A percentile compares a stretch with the other conserved stretches of the same genome.
Conservation (phyloP, 2,113 vertebrate genomes). For the Tragelaphus strepsiceros region DNA sequence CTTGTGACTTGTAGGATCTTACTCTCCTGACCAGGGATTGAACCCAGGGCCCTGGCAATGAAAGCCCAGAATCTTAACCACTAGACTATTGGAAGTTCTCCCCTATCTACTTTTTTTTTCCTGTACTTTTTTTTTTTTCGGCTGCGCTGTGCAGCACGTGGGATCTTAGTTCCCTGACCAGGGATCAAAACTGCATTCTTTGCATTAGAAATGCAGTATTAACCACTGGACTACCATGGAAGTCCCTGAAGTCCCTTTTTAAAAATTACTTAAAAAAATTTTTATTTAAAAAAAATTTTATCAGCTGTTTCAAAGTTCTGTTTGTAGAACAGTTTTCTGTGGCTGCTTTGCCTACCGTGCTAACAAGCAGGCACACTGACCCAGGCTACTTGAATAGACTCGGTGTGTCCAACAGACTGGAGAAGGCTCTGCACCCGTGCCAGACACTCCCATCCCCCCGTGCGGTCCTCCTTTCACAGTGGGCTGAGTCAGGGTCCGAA, state of each 20-base stretch:
- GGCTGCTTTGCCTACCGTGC: neutral
- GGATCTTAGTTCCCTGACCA: neutral
- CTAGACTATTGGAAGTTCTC: neutral
- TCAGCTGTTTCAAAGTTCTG: neutral
- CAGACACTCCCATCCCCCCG: accelerated
- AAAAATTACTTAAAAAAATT: neutral
- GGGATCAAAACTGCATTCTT: neutral
- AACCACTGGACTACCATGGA: neutral
- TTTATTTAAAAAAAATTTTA: neutral
- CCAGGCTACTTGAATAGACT: neutral
- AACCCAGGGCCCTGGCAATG: neutral
- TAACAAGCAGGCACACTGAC: neutral
- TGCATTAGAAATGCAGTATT: neutral
- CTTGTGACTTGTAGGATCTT: neutral
- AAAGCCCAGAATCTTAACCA: neutral
- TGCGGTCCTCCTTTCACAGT: accelerated
- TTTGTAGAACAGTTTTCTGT: neutral
- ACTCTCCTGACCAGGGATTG: neutral
- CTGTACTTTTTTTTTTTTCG: neutral
- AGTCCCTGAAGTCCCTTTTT: neutral
- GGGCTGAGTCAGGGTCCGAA: neutral
- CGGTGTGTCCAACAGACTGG: accelerated
- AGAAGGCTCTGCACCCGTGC: no score
- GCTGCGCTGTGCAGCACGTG: accelerated
- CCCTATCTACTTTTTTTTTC: neutral